Evolutionary conservation across 2,888 invertebrate species (phyloP).

Genomic region (Diachrysia chrysitis): DNA sequence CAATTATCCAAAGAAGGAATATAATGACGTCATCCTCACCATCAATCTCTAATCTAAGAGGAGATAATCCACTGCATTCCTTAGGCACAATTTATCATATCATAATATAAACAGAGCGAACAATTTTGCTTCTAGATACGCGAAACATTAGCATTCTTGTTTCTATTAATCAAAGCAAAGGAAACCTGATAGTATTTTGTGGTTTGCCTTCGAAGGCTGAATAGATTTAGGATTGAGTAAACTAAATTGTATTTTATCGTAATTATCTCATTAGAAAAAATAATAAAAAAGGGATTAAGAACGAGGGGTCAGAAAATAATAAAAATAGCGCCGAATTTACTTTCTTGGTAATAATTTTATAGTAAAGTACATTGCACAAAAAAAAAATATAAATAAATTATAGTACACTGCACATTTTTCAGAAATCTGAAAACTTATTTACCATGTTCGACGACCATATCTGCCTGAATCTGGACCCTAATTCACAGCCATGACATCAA

Average conservation of each 20-base stretch:
- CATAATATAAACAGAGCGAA: constrained; percentile 59
- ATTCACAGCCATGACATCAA: no score
- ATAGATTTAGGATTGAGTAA: constrained; percentile 26
- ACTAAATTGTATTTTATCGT: constrained; percentile 26
- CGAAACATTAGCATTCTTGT: constrained; percentile 67
- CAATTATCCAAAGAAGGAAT: constrained; percentile 34
- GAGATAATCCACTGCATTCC: constrained; percentile 51
- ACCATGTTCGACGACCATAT: no score
- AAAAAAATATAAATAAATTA: no score
- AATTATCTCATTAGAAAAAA: constrained; percentile 12
- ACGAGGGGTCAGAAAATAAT: neutral
- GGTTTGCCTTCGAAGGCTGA: constrained; percentile 59
- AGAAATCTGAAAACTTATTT: no score
- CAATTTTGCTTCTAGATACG: constrained; percentile 62
- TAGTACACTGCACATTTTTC: no score
- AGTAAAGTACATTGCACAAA: no score
- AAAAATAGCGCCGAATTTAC: neutral
- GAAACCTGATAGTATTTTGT: constrained; percentile 54
- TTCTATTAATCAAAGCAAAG: constrained; percentile 63
- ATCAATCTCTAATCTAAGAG: constrained; percentile 45
- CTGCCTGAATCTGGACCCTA: no score
- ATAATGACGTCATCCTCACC: constrained; percentile 43
- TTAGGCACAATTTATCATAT: constrained; percentile 56
- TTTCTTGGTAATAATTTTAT: no score
- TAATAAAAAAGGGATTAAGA: no score